Percentiles rank a stretch among this genome's conserved stretches.
Evolutionary conservation across 2,888 invertebrate genomes (phyloP).

Genomic region (Epistrophella euchroma): DNA sequence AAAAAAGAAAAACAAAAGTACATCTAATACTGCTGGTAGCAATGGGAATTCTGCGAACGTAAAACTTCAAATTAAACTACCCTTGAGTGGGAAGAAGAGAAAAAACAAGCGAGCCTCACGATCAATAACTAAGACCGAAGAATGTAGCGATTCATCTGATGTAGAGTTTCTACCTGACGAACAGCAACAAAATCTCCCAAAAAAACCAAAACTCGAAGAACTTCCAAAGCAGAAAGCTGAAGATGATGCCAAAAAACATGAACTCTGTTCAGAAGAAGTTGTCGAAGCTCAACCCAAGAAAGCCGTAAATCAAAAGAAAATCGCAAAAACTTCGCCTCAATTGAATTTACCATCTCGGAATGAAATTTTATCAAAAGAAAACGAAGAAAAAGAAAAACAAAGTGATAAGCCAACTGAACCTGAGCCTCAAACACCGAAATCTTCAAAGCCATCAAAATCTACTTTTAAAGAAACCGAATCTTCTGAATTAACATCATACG

Average conservation of each 20-base stretch:
- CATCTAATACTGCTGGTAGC: conserved; percentile 11
- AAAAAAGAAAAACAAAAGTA: conserved; percentile 47
- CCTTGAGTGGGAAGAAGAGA: conserved; percentile 78
- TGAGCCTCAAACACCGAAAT: conserved; percentile 4
- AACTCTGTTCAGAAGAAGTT: not conserved
- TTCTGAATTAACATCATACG: not conserved
- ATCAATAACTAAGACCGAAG: conserved; percentile 4
- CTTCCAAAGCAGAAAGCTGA: not conserved
- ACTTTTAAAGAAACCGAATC: not conserved
- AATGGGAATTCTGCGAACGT: conserved; percentile 42
- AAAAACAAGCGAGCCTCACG: conserved; percentile 74
- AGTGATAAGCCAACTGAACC: not conserved
- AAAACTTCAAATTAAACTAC: conserved; percentile 80
- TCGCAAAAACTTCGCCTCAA: not conserved
- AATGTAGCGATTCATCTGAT: conserved; percentile 78
- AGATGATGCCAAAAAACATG: not conserved
- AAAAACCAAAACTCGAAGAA: conserved; percentile 77
- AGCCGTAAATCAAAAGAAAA: not conserved
- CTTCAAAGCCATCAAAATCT: not conserved
- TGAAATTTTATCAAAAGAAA: not conserved
- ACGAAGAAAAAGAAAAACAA: not conserved
- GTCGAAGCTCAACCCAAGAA: not conserved
- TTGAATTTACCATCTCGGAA: not conserved
- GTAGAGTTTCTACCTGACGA: conserved; percentile 77
- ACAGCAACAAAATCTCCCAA: conserved; percentile 78